phyloP scores from a whole-genome alignment of 2,113 vertebrate species.

The Upupa epops region DNA sequence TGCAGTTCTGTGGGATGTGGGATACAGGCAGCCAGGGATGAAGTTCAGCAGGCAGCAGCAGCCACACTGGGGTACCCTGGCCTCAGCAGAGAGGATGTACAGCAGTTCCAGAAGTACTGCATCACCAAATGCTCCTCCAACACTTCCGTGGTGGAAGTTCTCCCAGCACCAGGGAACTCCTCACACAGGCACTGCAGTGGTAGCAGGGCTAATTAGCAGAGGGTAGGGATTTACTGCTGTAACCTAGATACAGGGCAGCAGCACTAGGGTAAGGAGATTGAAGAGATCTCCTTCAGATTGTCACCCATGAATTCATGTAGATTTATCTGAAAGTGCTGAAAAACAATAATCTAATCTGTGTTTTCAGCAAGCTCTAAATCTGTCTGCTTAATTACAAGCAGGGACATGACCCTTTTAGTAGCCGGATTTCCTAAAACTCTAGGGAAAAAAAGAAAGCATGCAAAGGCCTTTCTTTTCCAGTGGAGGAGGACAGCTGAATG shows the following conservation, averaged over 20 bases:
- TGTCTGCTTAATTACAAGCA: slow-evolving; percentile 1
- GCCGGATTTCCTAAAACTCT: not conserved
- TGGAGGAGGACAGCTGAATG: not conserved
- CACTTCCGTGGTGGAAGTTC: not conserved
- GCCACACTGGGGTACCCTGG: rapidly evolving
- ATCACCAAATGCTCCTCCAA: not conserved
- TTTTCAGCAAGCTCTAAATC: slow-evolving; percentile 12
- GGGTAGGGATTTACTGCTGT: slow-evolving; percentile 12
- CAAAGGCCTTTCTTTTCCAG: not conserved
- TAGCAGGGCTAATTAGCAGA: not conserved
- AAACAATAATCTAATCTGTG: not conserved
- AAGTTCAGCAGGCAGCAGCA: no score
- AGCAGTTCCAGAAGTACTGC: not conserved
- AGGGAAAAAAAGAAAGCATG: not conserved
- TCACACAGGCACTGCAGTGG: not conserved
- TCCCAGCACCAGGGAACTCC: not conserved
- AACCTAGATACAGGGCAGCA: not conserved
- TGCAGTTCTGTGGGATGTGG: rapidly evolving
- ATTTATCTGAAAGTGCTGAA: not conserved
- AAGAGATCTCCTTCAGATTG: not conserved
- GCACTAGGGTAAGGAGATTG: not conserved
- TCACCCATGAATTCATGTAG: not conserved
- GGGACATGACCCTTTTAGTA: not conserved
- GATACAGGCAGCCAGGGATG: not conserved
- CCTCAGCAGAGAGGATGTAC: not conserved